Percentiles rank a stretch among this genome's conserved stretches.
phyloP scores from a whole-genome alignment of 2,797 vertebrate genomes.

The Amblyraja radiata region DNA sequence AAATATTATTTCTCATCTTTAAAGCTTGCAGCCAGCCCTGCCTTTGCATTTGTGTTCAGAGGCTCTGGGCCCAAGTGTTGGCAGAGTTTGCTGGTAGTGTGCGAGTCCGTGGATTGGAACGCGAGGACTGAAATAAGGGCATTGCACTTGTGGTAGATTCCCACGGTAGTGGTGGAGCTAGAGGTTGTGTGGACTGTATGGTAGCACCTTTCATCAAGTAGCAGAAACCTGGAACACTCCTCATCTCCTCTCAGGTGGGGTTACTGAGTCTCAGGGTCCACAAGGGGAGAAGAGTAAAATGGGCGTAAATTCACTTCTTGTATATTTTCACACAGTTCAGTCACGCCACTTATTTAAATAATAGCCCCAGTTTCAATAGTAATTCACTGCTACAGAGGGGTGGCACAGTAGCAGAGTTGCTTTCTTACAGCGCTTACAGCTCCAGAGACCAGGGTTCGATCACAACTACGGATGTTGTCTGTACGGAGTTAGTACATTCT shows the following conservation, averaged over 20 bases:
- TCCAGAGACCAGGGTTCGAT: too few relatives aligned
- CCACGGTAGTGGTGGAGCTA: background rate
- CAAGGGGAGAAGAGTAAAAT: background rate
- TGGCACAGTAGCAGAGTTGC: too few relatives aligned
- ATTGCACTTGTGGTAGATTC: background rate
- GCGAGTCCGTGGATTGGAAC: background rate
- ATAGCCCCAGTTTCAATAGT: background rate
- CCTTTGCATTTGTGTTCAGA: background rate
- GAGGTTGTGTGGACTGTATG: background rate
- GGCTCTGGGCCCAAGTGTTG: background rate
- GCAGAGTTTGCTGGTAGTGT: background rate
- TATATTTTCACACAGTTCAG: background rate
- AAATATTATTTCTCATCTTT: background rate
- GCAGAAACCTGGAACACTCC: background rate
- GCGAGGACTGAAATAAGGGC: background rate
- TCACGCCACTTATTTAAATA: background rate
- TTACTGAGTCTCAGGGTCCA: background rate
- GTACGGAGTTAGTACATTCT: too few relatives aligned
- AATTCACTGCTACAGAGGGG: background rate
- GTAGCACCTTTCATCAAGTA: too few relatives aligned
- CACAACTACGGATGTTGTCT: too few relatives aligned
- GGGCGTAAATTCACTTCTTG: background rate
- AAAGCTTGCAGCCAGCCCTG: background rate
- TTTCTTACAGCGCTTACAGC: too few relatives aligned
- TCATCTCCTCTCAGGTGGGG: too few relatives aligned